Evolutionary conservation across 2,797 vertebrate species (phyloP).

Genomic region (Chelon labrosus): DNA sequence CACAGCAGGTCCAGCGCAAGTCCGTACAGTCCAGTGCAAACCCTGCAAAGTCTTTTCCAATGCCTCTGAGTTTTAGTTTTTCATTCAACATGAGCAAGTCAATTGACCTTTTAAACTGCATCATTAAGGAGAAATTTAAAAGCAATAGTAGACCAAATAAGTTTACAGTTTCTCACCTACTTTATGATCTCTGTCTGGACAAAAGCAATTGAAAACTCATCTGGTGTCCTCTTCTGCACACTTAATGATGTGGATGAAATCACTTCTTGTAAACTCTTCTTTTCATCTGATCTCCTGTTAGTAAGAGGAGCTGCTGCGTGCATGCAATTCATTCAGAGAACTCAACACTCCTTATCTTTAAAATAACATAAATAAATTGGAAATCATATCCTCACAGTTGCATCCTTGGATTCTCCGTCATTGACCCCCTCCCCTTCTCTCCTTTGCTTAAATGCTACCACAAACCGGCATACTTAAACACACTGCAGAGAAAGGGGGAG

Average conservation of each 20-base stretch:
- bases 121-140: slow-evolving; percentile 17
- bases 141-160: neutral
- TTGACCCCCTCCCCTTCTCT: neutral
- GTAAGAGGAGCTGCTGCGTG: slow-evolving; percentile 31
- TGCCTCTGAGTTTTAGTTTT: neutral
- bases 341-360: slow-evolving; percentile 45
- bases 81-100: neutral
- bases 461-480: slow-evolving; percentile 10
- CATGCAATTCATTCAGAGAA: slow-evolving; percentile 36
- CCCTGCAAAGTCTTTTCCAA: neutral
- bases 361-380: slow-evolving; percentile 45
- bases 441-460: slow-evolving; percentile 9
- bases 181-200: slow-evolving; percentile 24
- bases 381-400: slow-evolving; percentile 55
- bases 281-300: slow-evolving; percentile 53
- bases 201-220: slow-evolving; percentile 33
- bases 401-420: slow-evolving; percentile 41
- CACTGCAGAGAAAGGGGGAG: neutral
- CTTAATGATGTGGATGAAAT: slow-evolving; percentile 46
- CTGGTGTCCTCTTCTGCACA: slow-evolving; percentile 25
- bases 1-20: neutral
- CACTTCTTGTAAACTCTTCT: slow-evolving; percentile 29
- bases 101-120: slow-evolving; percentile 5
- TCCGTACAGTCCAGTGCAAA: neutral
- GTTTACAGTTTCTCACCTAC: slow-evolving; percentile 19